A percentile compares a stretch with the other conserved stretches of the same genome.
phyloP scores from a whole-genome alignment of 2,113 vertebrate species.

The Empidonax alnorum region DNA sequence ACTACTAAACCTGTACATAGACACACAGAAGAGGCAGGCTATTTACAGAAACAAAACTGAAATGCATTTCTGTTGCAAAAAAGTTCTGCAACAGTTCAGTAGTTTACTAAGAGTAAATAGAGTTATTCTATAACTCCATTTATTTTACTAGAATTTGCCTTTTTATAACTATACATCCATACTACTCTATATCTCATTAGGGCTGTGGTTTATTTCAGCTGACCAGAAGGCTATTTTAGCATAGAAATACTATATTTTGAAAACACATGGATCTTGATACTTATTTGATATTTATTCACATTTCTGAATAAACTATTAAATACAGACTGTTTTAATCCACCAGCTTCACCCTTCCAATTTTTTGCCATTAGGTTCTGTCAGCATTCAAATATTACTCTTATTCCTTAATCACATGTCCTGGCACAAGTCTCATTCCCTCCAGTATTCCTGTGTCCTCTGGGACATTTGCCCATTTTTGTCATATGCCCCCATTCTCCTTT shows the following conservation, averaged over 20 bases:
- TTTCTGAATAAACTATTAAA: neutral
- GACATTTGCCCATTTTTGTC: constrained; percentile 58
- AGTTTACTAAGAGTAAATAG: neutral
- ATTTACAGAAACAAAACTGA: neutral
- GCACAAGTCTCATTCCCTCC: constrained; percentile 9
- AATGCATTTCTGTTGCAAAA: neutral
- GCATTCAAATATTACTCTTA: constrained; percentile 8
- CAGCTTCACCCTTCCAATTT: neutral
- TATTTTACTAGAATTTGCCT: neutral
- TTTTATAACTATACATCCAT: neutral
- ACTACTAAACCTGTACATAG: neutral
- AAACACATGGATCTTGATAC: neutral
- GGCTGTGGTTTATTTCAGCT: neutral
- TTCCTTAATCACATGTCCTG: constrained; percentile 42
- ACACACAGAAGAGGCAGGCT: neutral
- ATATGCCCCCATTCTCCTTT: constrained; percentile 47
- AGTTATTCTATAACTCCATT: neutral
- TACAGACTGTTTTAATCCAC: neutral
- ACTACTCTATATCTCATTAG: neutral
- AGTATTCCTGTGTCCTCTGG: constrained; percentile 38
- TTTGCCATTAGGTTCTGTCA: neutral
- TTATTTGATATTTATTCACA: neutral
- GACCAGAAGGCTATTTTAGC: neutral
- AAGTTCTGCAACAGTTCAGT: neutral
- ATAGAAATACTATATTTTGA: neutral